A percentile compares a stretch with the other conserved stretches of the same genome.
Conservation (phyloP, 2,113 vertebrate species). For the Gadus chalcogrammus region DNA sequence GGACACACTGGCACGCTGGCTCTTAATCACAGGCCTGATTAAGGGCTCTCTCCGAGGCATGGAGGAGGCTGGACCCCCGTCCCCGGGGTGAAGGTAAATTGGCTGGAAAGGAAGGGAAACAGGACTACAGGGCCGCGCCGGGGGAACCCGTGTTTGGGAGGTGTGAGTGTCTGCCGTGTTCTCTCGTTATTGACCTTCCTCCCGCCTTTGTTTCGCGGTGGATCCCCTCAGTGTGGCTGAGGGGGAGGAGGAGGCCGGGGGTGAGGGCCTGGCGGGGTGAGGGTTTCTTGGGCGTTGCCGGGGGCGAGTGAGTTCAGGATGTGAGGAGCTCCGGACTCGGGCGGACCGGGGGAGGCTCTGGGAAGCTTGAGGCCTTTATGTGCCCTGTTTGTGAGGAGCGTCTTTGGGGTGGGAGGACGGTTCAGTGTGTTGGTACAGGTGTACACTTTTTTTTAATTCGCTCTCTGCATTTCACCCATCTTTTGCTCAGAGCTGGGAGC, state of each 20-base stretch:
- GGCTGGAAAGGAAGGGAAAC: constrained; percentile 57
- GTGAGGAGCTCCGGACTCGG: no score
- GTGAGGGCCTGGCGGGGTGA: no score
- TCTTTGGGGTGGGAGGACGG: no score
- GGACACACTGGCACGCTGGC: constrained; percentile 45
- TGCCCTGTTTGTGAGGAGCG: no score
- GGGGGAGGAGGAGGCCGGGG: constrained; percentile 11
- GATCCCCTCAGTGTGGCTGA: constrained; percentile 49
- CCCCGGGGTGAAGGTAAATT: constrained; percentile 58
- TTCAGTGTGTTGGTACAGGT: no score
- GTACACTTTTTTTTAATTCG: no score
- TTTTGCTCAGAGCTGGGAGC: no score
- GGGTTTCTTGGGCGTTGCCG: no score
- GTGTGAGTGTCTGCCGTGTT: constrained; percentile 39
- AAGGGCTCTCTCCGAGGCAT: constrained; percentile 51
- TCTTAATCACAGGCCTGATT: constrained; percentile 58
- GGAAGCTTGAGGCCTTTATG: no score
- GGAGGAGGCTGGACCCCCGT: constrained; percentile 53
- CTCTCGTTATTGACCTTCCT: constrained; percentile 50
- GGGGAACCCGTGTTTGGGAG: constrained; percentile 39
- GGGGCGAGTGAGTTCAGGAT: no score
- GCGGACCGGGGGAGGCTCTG: no score
- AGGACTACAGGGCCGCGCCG: constrained; percentile 7
- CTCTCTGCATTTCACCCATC: no score
- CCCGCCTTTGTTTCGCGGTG: constrained; percentile 43